phyloP scores from a whole-genome alignment of 2,888 invertebrate genomes.

The Minunthozetes semirufus region DNA sequence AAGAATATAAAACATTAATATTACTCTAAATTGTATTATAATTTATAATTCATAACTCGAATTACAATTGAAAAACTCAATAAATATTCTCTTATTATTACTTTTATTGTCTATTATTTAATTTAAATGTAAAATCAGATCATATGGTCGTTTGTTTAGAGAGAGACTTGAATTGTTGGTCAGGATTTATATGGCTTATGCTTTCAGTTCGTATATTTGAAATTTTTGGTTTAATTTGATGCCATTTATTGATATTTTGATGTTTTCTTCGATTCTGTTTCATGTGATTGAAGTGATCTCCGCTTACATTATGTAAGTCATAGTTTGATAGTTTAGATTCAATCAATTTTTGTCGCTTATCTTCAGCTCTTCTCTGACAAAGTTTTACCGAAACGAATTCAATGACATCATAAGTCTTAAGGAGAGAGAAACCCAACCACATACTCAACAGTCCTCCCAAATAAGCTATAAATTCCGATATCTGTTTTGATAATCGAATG shows the following conservation, averaged over 20 bases:
- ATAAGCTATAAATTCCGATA: conserved; percentile 33
- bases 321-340: background rate
- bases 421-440: conserved; percentile 36
- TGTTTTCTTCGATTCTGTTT: background rate
- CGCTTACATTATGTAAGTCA: background rate
- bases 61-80: no score
- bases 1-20: background rate
- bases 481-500: conserved; percentile 1
- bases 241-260: background rate
- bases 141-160: no score
- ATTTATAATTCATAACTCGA: background rate
- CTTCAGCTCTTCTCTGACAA: background rate
- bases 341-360: background rate
- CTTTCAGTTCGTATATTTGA: background rate
- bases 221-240: background rate
- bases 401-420: conserved; percentile 26
- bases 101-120: no score
- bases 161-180: background rate
- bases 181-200: background rate
- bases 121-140: no score
- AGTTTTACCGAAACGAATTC: conserved; percentile 6
- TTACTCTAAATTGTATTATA: background rate
- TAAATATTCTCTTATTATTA: no score
- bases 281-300: background rate
- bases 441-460: conserved; percentile 35